Conservation (phyloP, 2,888 invertebrate genomes). For the Eristalis arbustorum region DNA sequence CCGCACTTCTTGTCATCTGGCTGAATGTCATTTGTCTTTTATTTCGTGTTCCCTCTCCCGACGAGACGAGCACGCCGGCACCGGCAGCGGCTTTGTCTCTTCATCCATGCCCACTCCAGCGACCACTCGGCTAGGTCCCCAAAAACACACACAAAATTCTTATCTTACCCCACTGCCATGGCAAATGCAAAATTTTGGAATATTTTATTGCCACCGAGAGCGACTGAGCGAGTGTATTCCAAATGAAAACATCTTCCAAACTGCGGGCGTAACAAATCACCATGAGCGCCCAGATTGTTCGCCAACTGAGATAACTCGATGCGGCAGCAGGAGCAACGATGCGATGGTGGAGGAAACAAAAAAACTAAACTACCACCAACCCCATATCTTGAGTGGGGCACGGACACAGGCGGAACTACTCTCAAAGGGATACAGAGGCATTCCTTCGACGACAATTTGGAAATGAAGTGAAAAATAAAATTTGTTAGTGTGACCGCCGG, state of each 20-base stretch:
- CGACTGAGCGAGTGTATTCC: background rate
- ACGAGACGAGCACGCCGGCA: background rate
- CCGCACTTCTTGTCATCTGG: constrained; percentile 46
- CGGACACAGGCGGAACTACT: constrained; percentile 24
- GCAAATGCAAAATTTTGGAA: constrained; percentile 43
- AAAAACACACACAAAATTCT: constrained; percentile 22
- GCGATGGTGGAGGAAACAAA: constrained; percentile 20
- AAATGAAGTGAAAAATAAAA: constrained; percentile 55
- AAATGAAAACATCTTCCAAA: constrained; percentile 67
- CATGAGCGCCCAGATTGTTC: constrained; percentile 60
- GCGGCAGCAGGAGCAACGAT: constrained; percentile 30
- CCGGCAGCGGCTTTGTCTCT: background rate
- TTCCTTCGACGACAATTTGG: constrained; percentile 41
- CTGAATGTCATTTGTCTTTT: constrained; percentile 42
- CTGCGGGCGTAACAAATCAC: constrained; percentile 64
- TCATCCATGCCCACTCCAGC: background rate
- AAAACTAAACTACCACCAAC: constrained; percentile 24
- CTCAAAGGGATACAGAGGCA: constrained; percentile 12
- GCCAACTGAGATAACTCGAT: constrained; percentile 58
- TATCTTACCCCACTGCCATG: constrained; percentile 25
- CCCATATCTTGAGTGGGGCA: background rate
- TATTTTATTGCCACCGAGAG: constrained; percentile 41
- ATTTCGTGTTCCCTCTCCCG: constrained; percentile 15
- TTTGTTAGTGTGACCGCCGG: constrained; percentile 36
- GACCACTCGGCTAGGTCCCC: constrained; percentile 12